Evolutionary conservation across 2,113 vertebrate genomes (phyloP).

Genomic region (Stictonetta naevosa): DNA sequence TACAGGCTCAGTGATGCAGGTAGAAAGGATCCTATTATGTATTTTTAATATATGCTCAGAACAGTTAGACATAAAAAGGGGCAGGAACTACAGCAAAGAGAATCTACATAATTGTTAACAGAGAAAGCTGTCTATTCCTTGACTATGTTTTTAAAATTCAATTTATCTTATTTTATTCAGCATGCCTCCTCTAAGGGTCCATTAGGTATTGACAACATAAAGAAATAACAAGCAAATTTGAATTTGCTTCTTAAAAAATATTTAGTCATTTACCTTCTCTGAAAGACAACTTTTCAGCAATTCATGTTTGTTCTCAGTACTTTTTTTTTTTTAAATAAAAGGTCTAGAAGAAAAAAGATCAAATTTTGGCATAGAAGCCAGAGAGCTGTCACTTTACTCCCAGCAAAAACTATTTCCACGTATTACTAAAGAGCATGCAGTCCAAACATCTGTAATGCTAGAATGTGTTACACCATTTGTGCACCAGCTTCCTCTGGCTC

Average conservation of each 20-base stretch:
- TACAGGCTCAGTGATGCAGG: slow-evolving; percentile 2
- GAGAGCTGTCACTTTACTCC: not conserved
- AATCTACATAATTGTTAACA: not conserved
- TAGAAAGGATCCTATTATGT: slow-evolving; percentile 36
- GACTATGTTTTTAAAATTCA: not conserved
- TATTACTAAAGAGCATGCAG: not conserved
- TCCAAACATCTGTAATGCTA: not conserved
- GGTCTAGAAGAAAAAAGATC: not conserved
- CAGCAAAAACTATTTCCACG: not conserved
- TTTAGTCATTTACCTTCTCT: not conserved
- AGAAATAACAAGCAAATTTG: slow-evolving; percentile 28
- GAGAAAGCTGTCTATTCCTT: slow-evolving; percentile 10
- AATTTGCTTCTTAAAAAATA: slow-evolving; percentile 55
- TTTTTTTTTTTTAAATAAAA: not conserved
- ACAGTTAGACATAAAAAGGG: slow-evolving; percentile 26
- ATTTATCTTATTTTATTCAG: slow-evolving; percentile 16
- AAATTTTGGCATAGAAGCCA: not conserved
- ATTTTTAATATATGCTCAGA: slow-evolving; percentile 30
- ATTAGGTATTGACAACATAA: not conserved
- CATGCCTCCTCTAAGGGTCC: not conserved
- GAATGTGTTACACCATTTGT: not conserved
- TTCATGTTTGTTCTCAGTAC: not conserved
- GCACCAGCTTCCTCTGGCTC: not conserved
- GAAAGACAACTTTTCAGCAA: slow-evolving; percentile 14
- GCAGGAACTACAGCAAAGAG: not conserved